Base-by-base conservation (phyloP, 2,888 invertebrate species). In the Margaritifera margaritifera region DNA sequence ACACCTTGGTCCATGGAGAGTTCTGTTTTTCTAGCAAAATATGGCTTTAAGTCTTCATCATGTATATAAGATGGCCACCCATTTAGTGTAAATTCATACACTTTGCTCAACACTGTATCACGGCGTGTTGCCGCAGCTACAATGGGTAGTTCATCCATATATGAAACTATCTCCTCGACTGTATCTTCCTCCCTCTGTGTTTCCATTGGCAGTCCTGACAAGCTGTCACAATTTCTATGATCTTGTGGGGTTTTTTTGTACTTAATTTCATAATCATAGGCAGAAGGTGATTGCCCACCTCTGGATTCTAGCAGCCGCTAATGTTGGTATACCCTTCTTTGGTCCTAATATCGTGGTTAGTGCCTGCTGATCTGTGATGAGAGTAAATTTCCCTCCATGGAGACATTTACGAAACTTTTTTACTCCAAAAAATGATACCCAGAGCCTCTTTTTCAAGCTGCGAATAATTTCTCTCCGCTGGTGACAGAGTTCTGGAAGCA, bases 391-490 rank as follows among this genome's bases (percentile, higher is more conserved):
- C 11, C 86, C 75, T 3, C 89, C 90, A 63, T 79, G 86, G 0
- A 90, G 56, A 68, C 86, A 90, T 25, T 86, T 81, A 64, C 88
- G 86, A 78, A 90, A 90, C 74, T 88, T 86, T n/a, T 42, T 80
- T 78, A 1, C 89, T 82, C 2, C 87, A 89, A 70, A 83, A 91
- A 25, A 62, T 58, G 31, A 74, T 90, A 77, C 84, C 79, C 31
- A 88, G 77, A 42, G 89, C 87, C 78, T 87, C 89, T 71, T 87
- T 86, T 59, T 89, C 88, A 6, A 89, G 68, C 69, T 88, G 87
- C 22, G 84, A 80, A 74, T 89, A 89, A 11, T 82, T 80, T 52
- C 74, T 69, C 78, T 89, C 86, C 78, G 80, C 88, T 89, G 81
- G 85, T 81, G 73, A 77, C 71, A 90, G 88, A 68, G 89, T 88